phyloP scores from a whole-genome alignment of 2,888 invertebrate genomes.

The Yponomeuta cagnagella region DNA sequence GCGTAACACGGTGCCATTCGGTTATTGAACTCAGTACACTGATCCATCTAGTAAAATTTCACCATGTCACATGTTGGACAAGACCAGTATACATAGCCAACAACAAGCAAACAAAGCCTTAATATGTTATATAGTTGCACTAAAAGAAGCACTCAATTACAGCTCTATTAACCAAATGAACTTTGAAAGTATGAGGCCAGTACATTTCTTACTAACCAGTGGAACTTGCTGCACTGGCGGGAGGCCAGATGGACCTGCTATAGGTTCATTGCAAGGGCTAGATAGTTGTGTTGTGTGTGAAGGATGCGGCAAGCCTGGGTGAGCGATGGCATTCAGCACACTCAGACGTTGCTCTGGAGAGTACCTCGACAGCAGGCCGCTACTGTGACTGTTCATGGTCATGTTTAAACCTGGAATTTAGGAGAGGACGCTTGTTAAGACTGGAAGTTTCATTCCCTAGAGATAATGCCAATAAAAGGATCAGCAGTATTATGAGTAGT shows the following conservation, averaged over 20 bases:
- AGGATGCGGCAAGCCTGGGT: slow-evolving; percentile 56
- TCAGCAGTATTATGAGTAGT: background rate
- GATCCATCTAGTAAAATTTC: no score
- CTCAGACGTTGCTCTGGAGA: slow-evolving; percentile 63
- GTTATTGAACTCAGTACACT: no score
- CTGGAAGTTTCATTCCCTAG: background rate
- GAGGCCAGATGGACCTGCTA: slow-evolving; percentile 88
- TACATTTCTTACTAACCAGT: slow-evolving; percentile 74
- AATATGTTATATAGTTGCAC: no score
- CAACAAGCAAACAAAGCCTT: no score
- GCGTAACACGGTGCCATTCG: no score
- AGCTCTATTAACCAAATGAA: no score
- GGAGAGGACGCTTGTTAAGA: background rate
- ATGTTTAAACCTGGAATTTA: slow-evolving; percentile 73
- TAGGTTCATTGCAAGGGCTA: slow-evolving; percentile 81
- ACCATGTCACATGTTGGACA: no score
- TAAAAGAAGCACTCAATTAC: no score
- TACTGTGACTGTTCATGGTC: slow-evolving; percentile 73
- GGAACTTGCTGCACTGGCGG: slow-evolving; percentile 93
- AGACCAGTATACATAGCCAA: no score
- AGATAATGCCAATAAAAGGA: no score
- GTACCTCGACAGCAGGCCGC: slow-evolving; percentile 50
- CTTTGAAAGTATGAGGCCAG: no score
- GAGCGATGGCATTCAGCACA: slow-evolving; percentile 56
- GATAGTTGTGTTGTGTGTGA: slow-evolving; percentile 63